Conservation (phyloP, 2,113 vertebrate genomes). For the Lepus timidus region DNA sequence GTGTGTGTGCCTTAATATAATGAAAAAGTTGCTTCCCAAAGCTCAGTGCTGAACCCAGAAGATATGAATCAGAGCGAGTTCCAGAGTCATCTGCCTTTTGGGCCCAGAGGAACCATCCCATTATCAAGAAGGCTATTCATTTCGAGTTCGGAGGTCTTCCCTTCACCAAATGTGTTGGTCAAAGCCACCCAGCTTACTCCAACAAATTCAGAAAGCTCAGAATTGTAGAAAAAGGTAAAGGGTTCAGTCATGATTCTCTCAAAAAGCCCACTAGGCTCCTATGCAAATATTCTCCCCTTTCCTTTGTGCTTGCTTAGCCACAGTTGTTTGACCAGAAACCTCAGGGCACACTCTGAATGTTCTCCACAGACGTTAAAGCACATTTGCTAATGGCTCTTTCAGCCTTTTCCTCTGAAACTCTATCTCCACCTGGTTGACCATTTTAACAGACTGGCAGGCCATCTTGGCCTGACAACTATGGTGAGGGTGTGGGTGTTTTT, state of each 20-base stretch:
- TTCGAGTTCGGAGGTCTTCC: not conserved
- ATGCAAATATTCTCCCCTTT: not conserved
- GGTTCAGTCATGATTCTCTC: not conserved
- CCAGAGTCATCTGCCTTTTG: not conserved
- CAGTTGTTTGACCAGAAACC: not conserved
- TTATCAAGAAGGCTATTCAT: not conserved
- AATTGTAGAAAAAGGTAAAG: not conserved
- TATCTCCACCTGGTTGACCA: slow-evolving; percentile 65
- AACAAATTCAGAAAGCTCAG: not conserved
- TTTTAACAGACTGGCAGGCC: slow-evolving; percentile 65
- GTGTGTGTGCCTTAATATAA: not conserved
- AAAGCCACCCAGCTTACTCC: not conserved
- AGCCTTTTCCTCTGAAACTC: slow-evolving; percentile 6
- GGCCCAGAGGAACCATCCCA: not conserved
- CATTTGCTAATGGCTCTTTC: not conserved
- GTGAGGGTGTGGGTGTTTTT: slow-evolving; percentile 59
- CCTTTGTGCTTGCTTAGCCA: not conserved
- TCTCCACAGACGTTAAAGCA: slow-evolving; percentile 40
- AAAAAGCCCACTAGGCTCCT: not conserved
- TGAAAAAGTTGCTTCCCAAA: not conserved
- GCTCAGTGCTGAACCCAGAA: not conserved
- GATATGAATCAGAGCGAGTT: not conserved
- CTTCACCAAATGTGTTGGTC: not conserved
- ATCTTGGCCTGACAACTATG: slow-evolving; percentile 33
- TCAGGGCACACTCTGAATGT: not conserved